Percentiles rank a stretch among this genome's conserved stretches.
These are phyloP conservation scores for Antedon mediterranea DNA, from an alignment of 53 echinoderm and acorn worm species.

Conservation along the genomic window DNA sequence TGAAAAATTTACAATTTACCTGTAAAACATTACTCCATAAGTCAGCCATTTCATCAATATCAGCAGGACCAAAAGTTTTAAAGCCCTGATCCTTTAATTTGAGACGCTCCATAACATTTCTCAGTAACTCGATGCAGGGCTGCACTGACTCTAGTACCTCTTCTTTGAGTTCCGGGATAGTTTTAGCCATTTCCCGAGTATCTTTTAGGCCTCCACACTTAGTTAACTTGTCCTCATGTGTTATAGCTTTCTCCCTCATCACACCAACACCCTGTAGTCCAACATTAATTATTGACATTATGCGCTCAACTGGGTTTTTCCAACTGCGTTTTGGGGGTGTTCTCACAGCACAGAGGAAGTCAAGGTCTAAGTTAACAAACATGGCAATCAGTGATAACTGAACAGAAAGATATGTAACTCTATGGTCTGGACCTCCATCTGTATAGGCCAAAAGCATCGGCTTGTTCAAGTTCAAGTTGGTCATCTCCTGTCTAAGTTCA, in stretches of 20 bases:
- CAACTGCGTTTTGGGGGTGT: constrained; percentile 31
- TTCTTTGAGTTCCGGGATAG: constrained; percentile 1
- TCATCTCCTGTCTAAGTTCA: background rate
- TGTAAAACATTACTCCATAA: background rate
- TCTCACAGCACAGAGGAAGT: constrained; percentile 11
- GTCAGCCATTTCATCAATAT: background rate
- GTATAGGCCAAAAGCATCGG: constrained; percentile 11
- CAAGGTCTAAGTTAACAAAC: background rate
- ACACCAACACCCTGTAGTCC: constrained; percentile 25
- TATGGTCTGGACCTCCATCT: constrained; percentile 22
- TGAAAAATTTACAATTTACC: background rate
- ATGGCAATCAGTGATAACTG: background rate
- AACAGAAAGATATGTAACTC: constrained; percentile 4
- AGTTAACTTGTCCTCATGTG: constrained; percentile 8
- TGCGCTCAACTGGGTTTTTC: constrained; percentile 32
- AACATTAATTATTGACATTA: constrained; percentile 33
- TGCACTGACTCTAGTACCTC: constrained; percentile 9
- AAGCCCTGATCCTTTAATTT: background rate
- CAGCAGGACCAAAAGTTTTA: background rate
- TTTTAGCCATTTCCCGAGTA: constrained; percentile 17
- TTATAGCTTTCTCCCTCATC: background rate
- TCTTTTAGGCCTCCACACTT: constrained; percentile 14
- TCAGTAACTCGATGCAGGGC: background rate
- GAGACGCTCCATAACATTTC: background rate
- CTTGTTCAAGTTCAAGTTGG: constrained; percentile 2